Base-by-base conservation (phyloP, 2,113 vertebrate genomes). In the Edolisoma coerulescens region DNA sequence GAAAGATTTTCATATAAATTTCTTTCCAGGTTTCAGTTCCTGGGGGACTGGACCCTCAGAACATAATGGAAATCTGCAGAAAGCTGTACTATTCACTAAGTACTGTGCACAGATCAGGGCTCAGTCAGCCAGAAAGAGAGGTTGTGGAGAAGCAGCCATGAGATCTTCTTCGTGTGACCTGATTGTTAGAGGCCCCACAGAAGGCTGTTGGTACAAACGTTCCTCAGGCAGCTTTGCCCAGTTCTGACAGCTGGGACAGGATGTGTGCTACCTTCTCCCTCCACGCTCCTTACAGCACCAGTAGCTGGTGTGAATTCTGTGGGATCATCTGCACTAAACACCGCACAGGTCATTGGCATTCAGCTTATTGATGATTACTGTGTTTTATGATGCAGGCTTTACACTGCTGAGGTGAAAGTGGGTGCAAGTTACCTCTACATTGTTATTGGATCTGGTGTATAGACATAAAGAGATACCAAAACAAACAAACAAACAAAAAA, bases 281-380 rank as follows among this genome's bases (percentile, higher is more conserved):
- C 13, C 3, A 0, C 4, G 12, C 10, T 80, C 16, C 35, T 83
- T 22, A 7, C 1, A 3, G 17, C 35, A 42, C 26, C 30, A 20
- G 21, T 3, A 33, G 5, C 27, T 71, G 35, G 3, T 47, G 23
- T 64, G n/a, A 26, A 6, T 5, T 21, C 27, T 59, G 6, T 54
- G n/a, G 26, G 35, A n/a, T 20, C 0, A 0, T 39, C 18, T 1
- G 0, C 27, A 12, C 45, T 20, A 47, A 81, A 52, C 12, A 16
- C 12, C 22, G 5, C 3, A 13, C 4, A 23, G 5, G 27, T 22
- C 9, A 21, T 9, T 39, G 42, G 8, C 23, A 32, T 44, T n/a
- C 18, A 35, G 14, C 6, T 23, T 84, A 2, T 9, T 39, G 10
- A 39, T 81, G 21, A 6, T 47, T 42, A 21, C 17, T 50, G 15